Conservation (phyloP, 2,888 invertebrate genomes). For the Mayetiola destructor region DNA sequence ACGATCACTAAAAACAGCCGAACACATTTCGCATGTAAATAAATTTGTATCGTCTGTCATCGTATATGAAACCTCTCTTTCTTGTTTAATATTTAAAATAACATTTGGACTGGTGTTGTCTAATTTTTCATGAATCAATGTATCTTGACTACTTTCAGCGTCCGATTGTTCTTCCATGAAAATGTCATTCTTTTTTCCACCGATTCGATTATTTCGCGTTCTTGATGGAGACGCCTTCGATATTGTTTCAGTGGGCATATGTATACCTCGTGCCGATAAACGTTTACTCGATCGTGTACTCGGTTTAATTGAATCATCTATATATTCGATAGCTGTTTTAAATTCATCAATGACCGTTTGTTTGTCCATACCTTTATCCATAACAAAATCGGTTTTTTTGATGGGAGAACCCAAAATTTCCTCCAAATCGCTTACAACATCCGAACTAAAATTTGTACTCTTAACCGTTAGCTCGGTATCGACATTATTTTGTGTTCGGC, state of each 20-base stretch:
- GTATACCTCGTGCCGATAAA: not conserved
- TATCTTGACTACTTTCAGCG: not conserved
- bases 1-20: slow-evolving; percentile 56
- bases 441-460: slow-evolving; percentile 30
- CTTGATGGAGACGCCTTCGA: not conserved
- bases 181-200: not conserved
- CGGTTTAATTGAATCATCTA: not conserved
- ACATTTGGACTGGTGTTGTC: not conserved
- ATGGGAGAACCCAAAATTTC: slow-evolving; percentile 33
- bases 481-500: not conserved
- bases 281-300: not conserved
- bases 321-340: too few species aligned
- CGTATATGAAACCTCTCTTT: slow-evolving; percentile 28
- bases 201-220: not conserved
- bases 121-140: not conserved
- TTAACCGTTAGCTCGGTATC: slow-evolving; percentile 26
- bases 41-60: not conserved
- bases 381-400: slow-evolving; percentile 25
- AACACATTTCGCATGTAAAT: slow-evolving; percentile 72
- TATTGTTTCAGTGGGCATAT: not conserved
- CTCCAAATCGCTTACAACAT: slow-evolving; percentile 33
- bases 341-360: not conserved
- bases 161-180: not conserved
- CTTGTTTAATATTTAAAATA: slow-evolving; percentile 22
- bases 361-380: not conserved